These are phyloP conservation scores for Villa cingulata DNA, from an alignment of 2,888 invertebrate genomes.

Conservation along the genomic window DNA sequence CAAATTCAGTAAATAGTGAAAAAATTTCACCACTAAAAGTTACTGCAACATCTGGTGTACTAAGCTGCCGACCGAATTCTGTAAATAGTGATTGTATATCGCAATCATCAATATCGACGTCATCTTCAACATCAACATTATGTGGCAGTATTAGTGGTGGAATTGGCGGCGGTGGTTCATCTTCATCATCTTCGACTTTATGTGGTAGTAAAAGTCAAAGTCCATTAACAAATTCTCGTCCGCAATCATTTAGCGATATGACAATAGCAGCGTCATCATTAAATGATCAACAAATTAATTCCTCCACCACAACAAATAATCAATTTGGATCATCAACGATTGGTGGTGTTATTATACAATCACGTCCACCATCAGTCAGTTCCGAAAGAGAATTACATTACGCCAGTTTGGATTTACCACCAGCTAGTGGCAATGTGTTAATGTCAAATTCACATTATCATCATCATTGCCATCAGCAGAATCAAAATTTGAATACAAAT, in stretches of 20 bases:
- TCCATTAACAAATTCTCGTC: constrained; percentile 10
- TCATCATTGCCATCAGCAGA: constrained; percentile 4
- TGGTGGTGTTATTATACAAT: constrained; percentile 14
- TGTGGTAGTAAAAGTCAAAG: constrained; percentile 19
- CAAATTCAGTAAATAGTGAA: constrained; percentile 32
- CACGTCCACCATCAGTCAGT: constrained; percentile 27
- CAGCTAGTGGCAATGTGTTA: constrained; percentile 5
- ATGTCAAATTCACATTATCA: constrained; percentile 19
- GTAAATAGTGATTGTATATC: constrained; percentile 21
- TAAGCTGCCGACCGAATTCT: constrained; percentile 20
- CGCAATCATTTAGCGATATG: constrained; percentile 14
- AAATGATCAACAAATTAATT: constrained; percentile 14
- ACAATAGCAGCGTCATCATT: constrained; percentile 19
- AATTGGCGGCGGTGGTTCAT: constrained; percentile 10
- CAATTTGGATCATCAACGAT: neutral
- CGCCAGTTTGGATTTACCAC: constrained; percentile 48
- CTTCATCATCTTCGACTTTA: constrained; percentile 16
- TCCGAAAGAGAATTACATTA: constrained; percentile 45
- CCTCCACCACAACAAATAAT: neutral
- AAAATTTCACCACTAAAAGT: constrained; percentile 19
- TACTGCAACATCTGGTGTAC: constrained; percentile 7
- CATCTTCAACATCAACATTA: constrained; percentile 19
- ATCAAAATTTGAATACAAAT: constrained; percentile 1
- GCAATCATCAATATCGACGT: constrained; percentile 16
- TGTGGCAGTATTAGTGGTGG: constrained; percentile 11